phyloP scores from a whole-genome alignment of 1,140 invertebrate species.

The Drosophila parvula region DNA sequence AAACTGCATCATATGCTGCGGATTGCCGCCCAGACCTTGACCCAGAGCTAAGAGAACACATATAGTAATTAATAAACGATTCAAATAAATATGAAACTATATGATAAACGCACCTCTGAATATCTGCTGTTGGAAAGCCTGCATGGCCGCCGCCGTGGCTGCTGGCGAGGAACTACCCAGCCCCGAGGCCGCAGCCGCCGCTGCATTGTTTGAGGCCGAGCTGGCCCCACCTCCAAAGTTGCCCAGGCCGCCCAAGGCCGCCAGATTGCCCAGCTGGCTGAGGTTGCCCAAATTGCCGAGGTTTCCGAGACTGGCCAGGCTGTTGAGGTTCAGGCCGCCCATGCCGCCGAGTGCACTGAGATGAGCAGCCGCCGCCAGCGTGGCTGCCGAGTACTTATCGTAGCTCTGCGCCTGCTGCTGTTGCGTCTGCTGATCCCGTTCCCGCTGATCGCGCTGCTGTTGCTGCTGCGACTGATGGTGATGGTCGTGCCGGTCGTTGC shows the following conservation, averaged over 20 bases:
- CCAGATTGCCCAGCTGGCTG: conserved; percentile 81
- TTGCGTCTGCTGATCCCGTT: conserved; percentile 76
- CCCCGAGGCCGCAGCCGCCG: conserved; percentile 64
- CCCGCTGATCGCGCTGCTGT: conserved; percentile 84
- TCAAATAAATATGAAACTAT: neutral
- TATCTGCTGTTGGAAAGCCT: conserved; percentile 91
- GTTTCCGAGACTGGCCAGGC: conserved; percentile 71
- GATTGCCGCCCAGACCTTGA: conserved; percentile 84
- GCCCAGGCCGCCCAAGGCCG: conserved; percentile 72
- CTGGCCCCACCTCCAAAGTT: conserved; percentile 81
- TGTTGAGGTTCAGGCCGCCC: conserved; percentile 76
- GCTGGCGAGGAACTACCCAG: conserved; percentile 84
- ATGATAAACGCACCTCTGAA: conserved; percentile 86
- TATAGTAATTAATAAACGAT: neutral
- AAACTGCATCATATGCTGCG: conserved; percentile 93
- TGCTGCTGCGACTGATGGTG: conserved; percentile 80
- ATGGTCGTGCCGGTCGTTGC: conserved; percentile 69
- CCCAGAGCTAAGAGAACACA: conserved; percentile 57
- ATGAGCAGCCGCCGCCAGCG: conserved; percentile 84
- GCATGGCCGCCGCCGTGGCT: conserved; percentile 90
- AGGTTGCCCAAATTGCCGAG: conserved; percentile 70
- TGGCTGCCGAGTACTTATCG: conserved; percentile 84
- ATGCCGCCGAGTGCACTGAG: conserved; percentile 75
- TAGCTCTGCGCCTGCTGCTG: conserved; percentile 83
- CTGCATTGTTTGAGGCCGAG: conserved; percentile 85